These are phyloP conservation scores for Phenganax marumi DNA, from an alignment of 92 coral and sea anemone species.

Conservation along the genomic window DNA sequence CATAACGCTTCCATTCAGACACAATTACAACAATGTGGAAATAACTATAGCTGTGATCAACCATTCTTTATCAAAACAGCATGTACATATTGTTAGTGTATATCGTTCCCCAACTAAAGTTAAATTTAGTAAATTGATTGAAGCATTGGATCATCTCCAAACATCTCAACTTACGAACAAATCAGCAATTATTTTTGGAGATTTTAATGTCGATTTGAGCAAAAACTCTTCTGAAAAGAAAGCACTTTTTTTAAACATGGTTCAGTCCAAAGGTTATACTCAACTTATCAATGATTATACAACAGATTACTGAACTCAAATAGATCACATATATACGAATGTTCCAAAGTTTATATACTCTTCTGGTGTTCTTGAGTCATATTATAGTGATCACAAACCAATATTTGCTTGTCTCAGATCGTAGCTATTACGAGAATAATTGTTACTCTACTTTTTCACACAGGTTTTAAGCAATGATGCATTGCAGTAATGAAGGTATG, in stretches of 20 bases:
- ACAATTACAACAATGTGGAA: conserved; percentile 58
- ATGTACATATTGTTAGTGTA: conserved; percentile 20
- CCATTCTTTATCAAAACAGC: not conserved
- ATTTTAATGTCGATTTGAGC: too few species aligned
- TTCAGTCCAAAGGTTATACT: too few species aligned
- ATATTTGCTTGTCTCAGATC: conserved; percentile 6
- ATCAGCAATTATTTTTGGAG: not conserved
- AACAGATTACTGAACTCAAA: too few species aligned
- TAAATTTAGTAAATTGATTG: conserved; percentile 2
- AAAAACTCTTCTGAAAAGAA: too few species aligned
- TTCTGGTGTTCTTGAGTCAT: conserved; percentile 51
- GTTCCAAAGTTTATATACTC: conserved; percentile 34
- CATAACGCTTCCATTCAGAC: conserved; percentile 45
- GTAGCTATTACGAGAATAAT: too few species aligned
- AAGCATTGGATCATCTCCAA: conserved; percentile 12
- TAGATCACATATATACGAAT: conserved; percentile 68
- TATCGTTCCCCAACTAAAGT: conserved; percentile 15
- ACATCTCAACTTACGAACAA: not conserved
- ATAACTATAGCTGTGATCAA: conserved; percentile 46
- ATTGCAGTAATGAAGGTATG: too few species aligned
- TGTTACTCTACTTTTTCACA: too few species aligned
- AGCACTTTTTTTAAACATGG: too few species aligned
- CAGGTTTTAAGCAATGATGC: too few species aligned
- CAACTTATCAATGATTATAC: too few species aligned
- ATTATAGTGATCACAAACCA: conserved; percentile 65